phyloP scores from a whole-genome alignment of 2,888 invertebrate genomes.

The Drosophila anomelani region DNA sequence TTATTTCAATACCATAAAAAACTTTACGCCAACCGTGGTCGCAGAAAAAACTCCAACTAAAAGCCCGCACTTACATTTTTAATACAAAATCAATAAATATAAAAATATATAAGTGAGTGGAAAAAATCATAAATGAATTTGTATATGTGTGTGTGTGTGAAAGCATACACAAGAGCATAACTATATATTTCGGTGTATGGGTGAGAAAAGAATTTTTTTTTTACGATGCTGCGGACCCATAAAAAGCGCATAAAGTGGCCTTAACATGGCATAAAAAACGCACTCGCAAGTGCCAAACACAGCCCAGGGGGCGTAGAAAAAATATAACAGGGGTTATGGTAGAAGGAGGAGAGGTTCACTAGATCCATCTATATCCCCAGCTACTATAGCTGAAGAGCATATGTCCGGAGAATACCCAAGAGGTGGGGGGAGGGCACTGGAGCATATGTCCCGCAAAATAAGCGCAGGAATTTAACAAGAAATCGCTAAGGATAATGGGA shows the following conservation, averaged over 20 bases:
- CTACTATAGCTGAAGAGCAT: constrained; percentile 7
- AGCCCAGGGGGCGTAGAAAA: not conserved
- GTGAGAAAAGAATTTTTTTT: constrained; percentile 49
- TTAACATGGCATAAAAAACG: constrained; percentile 78
- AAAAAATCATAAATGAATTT: constrained; percentile 32
- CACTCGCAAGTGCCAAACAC: constrained; percentile 75
- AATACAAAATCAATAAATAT: constrained; percentile 81
- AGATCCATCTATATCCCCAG: constrained; percentile 18
- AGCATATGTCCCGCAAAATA: constrained; percentile 29
- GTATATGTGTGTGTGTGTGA: constrained; percentile 27
- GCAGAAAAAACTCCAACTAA: constrained; percentile 58
- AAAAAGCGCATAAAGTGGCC: constrained; percentile 80
- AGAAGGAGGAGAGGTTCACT: not conserved
- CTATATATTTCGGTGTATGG: constrained; percentile 29
- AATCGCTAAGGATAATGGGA: constrained; percentile 25
- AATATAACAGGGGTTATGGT: constrained; percentile 2
- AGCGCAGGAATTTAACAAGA: constrained; percentile 2
- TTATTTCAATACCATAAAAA: constrained; percentile 76
- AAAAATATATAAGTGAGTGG: constrained; percentile 59
- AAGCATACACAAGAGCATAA: constrained; percentile 35
- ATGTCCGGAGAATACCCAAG: constrained; percentile 41
- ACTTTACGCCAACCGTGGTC: constrained; percentile 36
- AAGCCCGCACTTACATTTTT: constrained; percentile 77
- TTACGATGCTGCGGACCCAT: constrained; percentile 77
- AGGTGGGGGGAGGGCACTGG: not conserved